Conservation (phyloP, 2,113 vertebrate species). For the Eulacestoma nigropectus region DNA sequence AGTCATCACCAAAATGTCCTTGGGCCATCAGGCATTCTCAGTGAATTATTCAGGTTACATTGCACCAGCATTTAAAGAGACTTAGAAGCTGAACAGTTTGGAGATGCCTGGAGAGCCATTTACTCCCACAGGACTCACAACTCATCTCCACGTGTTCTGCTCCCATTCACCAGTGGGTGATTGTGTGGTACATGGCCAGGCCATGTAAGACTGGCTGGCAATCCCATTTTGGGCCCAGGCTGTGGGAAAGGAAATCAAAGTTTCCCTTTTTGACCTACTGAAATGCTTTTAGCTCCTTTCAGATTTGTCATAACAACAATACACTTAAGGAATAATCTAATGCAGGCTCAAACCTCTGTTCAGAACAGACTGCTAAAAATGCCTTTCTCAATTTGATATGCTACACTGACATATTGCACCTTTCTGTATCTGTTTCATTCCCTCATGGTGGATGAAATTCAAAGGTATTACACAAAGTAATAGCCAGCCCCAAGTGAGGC, state of each 20-base stretch:
- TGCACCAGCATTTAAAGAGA: background rate
- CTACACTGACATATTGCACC: conserved; percentile 34
- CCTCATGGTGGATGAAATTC: conserved; percentile 31
- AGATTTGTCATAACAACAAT: conserved; percentile 51
- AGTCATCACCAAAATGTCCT: background rate
- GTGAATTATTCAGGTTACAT: background rate
- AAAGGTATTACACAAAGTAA: conserved; percentile 20
- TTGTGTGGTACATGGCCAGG: background rate
- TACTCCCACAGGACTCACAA: background rate
- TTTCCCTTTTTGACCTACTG: background rate
- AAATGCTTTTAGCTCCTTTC: conserved; percentile 64
- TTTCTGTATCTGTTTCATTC: conserved; percentile 51
- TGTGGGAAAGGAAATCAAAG: conserved; percentile 7
- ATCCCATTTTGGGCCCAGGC: background rate
- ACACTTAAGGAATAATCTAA: conserved; percentile 38
- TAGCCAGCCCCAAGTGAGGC: conserved; percentile 11
- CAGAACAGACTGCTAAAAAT: conserved; percentile 30
- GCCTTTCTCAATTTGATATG: conserved; percentile 54
- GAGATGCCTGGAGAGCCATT: background rate
- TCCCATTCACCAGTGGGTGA: background rate
- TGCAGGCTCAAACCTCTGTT: background rate
- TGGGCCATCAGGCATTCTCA: background rate
- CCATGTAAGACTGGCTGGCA: background rate
- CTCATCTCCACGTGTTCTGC: background rate
- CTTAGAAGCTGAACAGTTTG: background rate